A percentile compares a stretch with the other conserved stretches of the same genome.
phyloP scores from a whole-genome alignment of 1,140 invertebrate genomes.

The Brachionus sp. region DNA sequence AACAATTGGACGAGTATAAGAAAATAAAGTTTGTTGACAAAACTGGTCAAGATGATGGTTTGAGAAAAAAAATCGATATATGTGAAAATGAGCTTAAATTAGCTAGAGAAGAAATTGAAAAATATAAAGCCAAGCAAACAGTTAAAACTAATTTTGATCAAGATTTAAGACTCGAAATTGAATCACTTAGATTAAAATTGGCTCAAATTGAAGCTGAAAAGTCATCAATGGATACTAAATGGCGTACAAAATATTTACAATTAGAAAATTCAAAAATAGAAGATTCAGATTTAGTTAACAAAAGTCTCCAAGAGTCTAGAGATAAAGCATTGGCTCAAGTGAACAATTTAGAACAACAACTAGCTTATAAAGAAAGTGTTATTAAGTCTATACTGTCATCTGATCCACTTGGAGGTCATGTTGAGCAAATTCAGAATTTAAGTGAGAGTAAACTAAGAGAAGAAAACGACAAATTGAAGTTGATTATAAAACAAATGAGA shows the following conservation, averaged over 20 bases:
- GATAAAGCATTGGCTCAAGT: constrained; percentile 50
- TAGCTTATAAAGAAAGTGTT: constrained; percentile 32
- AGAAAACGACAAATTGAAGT: constrained; percentile 53
- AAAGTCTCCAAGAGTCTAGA: constrained; percentile 52
- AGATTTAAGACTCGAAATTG: not conserved
- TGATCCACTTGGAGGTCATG: not conserved
- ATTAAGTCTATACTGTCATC: constrained; percentile 3
- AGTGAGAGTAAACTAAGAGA: constrained; percentile 7
- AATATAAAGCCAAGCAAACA: not conserved
- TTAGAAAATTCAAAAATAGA: constrained; percentile 53
- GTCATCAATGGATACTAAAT: constrained; percentile 55
- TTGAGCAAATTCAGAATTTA: not conserved
- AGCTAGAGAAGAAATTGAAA: not conserved
- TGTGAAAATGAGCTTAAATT: not conserved
- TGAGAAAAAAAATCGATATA: not conserved
- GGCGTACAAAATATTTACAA: constrained; percentile 55
- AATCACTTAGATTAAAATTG: constrained; percentile 51
- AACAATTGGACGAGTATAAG: constrained; percentile 5
- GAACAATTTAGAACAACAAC: not conserved
- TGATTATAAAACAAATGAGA: constrained; percentile 55
- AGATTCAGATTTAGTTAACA: constrained; percentile 54
- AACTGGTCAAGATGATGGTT: not conserved
- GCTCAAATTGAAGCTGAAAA: constrained; percentile 51
- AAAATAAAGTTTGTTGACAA: not conserved
- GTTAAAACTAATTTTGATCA: not conserved